Evolutionary conservation across 2,888 invertebrate genomes (phyloP).

Genomic region (Eremobia ochroleuca): DNA sequence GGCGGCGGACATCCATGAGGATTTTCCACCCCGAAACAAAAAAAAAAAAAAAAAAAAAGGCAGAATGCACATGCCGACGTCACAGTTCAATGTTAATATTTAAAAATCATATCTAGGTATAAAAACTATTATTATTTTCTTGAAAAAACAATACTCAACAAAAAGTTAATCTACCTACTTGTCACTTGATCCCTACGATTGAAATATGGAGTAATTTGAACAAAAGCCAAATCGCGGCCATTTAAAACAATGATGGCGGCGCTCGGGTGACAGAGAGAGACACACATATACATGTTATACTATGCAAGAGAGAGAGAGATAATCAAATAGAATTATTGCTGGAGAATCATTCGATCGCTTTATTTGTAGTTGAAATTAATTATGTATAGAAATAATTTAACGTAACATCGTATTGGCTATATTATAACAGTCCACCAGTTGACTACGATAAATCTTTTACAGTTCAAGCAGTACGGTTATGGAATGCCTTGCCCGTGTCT

Average conservation of each 20-base stretch:
- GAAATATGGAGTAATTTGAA: conserved; percentile 24
- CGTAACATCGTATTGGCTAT: too few relatives aligned
- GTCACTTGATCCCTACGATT: conserved; percentile 8
- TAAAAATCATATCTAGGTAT: too few relatives aligned
- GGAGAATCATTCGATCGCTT: conserved; percentile 9
- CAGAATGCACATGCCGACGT: too few relatives aligned
- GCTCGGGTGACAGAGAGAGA: background rate
- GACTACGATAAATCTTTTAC: too few relatives aligned
- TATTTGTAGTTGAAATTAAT: conserved; percentile 17
- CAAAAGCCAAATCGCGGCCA: conserved; percentile 17
- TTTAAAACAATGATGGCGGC: conserved; percentile 29
- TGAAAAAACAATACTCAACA: background rate
- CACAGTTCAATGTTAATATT: too few relatives aligned
- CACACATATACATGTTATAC: background rate
- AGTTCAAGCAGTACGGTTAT: too few relatives aligned
- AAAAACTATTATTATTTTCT: too few relatives aligned
- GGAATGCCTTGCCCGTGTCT: too few relatives aligned
- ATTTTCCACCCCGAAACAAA: too few relatives aligned
- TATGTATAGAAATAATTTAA: background rate
- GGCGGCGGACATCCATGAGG: too few relatives aligned
- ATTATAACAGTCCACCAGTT: too few relatives aligned
- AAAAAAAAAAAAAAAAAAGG: too few relatives aligned
- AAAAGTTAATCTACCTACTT: background rate
- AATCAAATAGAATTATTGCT: background rate
- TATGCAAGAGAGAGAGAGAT: background rate